These are phyloP conservation scores for Pseudolaguvia tuberculata DNA, from an alignment of 2,113 vertebrate genomes.

Conservation along the genomic window DNA sequence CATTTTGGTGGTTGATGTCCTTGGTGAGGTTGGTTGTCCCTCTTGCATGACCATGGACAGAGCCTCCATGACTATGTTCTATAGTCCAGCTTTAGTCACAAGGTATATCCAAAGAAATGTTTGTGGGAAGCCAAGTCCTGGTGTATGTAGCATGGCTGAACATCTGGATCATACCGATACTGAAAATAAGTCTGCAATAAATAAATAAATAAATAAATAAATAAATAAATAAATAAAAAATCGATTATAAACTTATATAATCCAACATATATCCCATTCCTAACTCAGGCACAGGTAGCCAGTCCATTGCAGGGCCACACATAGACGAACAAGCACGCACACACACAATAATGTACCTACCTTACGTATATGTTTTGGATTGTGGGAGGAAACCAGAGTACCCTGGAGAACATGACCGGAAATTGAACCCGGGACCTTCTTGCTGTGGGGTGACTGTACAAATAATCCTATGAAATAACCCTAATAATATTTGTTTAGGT, in stretches of 20 bases:
- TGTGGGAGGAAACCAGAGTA: too few relatives aligned
- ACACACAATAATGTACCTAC: too few relatives aligned
- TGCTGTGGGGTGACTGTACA: too few relatives aligned
- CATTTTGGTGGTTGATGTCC: conserved; percentile 42
- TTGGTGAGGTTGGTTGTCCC: conserved; percentile 47
- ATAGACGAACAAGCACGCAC: too few relatives aligned
- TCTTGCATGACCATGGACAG: conserved; percentile 50
- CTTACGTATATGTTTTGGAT: too few relatives aligned
- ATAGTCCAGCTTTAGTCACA: conserved; percentile 58
- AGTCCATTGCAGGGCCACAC: too few relatives aligned
- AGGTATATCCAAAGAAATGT: conserved; percentile 61
- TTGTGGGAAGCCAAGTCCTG: conserved; percentile 47
- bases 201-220: conserved; percentile 50
- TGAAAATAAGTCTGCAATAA: conserved; percentile 52
- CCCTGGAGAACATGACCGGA: too few relatives aligned
- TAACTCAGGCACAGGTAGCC: too few relatives aligned
- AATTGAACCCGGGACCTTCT: too few relatives aligned
- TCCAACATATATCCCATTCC: too few relatives aligned
- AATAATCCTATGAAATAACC: too few relatives aligned
- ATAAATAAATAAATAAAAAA: conserved; percentile 38
- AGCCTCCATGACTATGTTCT: conserved; percentile 68
- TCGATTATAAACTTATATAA: neutral
- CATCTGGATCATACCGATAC: conserved; percentile 20
- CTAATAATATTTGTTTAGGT: too few relatives aligned
- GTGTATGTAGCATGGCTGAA: conserved; percentile 52